Conservation (phyloP, 2,888 invertebrate species). For the Sympetrum striolatum region DNA sequence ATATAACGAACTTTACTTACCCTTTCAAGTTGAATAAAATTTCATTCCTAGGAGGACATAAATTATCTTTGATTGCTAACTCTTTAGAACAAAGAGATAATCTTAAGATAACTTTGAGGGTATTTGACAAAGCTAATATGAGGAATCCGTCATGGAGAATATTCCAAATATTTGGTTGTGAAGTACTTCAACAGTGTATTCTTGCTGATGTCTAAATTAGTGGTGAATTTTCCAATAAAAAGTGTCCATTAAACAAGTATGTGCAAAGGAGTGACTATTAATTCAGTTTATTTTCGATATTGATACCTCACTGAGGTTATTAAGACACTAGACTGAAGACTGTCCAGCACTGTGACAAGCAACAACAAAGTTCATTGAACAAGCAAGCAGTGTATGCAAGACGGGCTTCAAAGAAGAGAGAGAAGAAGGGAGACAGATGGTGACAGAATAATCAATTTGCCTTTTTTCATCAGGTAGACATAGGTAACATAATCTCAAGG, state of each 20-base stretch:
- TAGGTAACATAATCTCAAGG: not conserved
- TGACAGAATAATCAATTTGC: not conserved
- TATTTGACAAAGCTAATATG: not conserved
- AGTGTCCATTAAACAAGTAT: not conserved
- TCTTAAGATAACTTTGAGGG: not conserved
- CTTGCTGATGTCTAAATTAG: not conserved
- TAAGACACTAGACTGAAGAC: constrained; percentile 22
- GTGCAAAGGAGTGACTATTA: constrained; percentile 24
- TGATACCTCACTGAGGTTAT: not conserved
- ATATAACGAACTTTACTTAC: constrained; percentile 16
- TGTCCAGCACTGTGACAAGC: constrained; percentile 27
- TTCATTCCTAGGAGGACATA: constrained; percentile 19
- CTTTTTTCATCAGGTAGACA: not conserved
- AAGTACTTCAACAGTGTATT: not conserved
- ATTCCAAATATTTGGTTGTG: not conserved
- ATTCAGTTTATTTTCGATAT: not conserved
- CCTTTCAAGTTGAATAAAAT: constrained; percentile 1
- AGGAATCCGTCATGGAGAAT: not conserved
- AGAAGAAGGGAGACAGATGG: constrained; percentile 10
- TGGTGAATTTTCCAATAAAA: not conserved
- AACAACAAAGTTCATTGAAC: constrained; percentile 22
- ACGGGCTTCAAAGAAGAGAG: not conserved
- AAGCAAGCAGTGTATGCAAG: constrained; percentile 16
- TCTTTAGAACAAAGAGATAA: not conserved
- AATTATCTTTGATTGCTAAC: constrained; percentile 5